Evolutionary conservation across 2,113 vertebrate genomes (phyloP).

Genomic region (Buteo buteo): DNA sequence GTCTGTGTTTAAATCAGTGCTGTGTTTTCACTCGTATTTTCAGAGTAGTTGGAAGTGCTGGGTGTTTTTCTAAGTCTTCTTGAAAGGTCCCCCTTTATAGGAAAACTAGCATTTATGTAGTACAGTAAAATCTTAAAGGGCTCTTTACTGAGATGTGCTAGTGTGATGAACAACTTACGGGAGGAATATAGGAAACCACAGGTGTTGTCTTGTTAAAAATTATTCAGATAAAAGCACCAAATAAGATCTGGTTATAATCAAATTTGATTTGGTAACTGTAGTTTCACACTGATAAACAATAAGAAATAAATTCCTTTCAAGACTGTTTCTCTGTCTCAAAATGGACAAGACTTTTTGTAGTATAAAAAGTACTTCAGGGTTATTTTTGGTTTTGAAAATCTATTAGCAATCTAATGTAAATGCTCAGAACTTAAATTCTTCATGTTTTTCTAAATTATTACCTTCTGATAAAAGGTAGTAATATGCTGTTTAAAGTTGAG

Average conservation of each 20-base stretch:
- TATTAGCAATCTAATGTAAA: conserved; percentile 27
- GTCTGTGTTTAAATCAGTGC: not conserved
- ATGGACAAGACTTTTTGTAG: not conserved
- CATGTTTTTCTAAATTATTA: not conserved
- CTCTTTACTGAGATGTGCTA: not conserved
- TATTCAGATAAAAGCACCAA: not conserved
- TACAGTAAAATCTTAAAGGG: not conserved
- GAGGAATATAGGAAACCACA: not conserved
- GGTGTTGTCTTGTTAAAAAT: not conserved
- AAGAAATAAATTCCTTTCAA: not conserved
- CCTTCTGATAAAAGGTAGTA: conserved; percentile 47
- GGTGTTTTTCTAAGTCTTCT: not conserved
- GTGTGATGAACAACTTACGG: not conserved
- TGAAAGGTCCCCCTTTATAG: not conserved
- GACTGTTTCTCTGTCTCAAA: not conserved
- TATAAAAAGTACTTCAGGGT: not conserved
- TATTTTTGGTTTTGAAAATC: not conserved
- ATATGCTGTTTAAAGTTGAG: conserved; percentile 14
- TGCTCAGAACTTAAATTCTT: conserved; percentile 17
- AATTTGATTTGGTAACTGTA: not conserved
- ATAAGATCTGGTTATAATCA: not conserved
- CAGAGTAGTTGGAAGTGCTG: not conserved
- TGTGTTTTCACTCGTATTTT: not conserved
- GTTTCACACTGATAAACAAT: not conserved
- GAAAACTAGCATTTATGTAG: not conserved